Conservation (phyloP, 2,113 vertebrate species). For the Macquaria australasica region DNA sequence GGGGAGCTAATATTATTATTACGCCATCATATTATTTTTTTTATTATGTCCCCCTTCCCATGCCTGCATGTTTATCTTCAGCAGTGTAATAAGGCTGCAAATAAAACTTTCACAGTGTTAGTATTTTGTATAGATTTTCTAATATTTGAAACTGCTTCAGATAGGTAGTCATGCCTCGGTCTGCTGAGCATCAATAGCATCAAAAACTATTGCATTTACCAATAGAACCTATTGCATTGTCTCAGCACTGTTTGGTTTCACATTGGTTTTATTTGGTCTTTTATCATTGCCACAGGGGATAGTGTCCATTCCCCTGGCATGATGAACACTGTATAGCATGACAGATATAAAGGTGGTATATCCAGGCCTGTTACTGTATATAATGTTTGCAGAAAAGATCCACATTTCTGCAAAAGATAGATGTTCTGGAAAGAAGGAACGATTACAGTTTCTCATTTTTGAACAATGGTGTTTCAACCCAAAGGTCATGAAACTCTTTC, state of each 20-base stretch:
- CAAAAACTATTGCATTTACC: slow-evolving; percentile 71
- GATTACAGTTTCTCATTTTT: slow-evolving; percentile 26
- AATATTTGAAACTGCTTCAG: slow-evolving; percentile 57
- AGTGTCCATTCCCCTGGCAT: slow-evolving; percentile 76
- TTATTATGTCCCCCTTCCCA: not conserved
- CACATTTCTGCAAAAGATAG: not conserved
- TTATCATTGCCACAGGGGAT: slow-evolving; percentile 61
- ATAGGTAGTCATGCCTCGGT: slow-evolving; percentile 70
- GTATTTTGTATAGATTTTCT: slow-evolving; percentile 3
- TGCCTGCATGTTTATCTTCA: not conserved
- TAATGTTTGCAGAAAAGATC: slow-evolving; percentile 14
- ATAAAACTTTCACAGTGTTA: not conserved
- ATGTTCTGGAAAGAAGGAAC: slow-evolving; percentile 3
- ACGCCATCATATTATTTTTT: not conserved
- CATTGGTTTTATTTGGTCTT: slow-evolving; percentile 62
- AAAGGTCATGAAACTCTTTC: slow-evolving; percentile 3
- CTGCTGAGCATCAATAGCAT: slow-evolving; percentile 70
- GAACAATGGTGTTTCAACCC: slow-evolving; percentile 28
- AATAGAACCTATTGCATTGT: slow-evolving; percentile 75
- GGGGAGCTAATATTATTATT: not conserved
- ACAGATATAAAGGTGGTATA: slow-evolving; percentile 75
- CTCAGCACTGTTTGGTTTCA: slow-evolving; percentile 72
- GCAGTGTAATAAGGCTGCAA: not conserved
- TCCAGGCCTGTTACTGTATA: slow-evolving; percentile 60
- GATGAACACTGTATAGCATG: slow-evolving; percentile 83